Evolutionary conservation across 2,888 invertebrate genomes (phyloP), one percentile per base, ranked within the genome.

Genomic region (Andrena camellia): DNA sequence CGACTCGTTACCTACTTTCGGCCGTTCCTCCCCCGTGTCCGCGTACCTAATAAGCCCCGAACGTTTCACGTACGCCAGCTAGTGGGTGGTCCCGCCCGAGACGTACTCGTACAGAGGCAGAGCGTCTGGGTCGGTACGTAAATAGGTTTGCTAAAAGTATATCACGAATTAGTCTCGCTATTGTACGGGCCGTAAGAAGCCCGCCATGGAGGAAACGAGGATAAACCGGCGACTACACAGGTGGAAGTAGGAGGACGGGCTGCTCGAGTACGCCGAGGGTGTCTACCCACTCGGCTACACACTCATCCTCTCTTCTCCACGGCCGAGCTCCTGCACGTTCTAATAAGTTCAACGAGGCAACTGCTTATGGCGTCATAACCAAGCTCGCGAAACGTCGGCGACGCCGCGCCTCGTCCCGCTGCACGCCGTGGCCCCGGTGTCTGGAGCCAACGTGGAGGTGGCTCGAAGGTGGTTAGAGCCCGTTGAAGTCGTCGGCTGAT

Each of bases 351-450:
- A 86, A 86, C 79, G 88, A 85, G 79, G 82, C 86, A 86, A 87
- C 89, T 90, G 90, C 88, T 90, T 86, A 87, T 87, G 86, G 85
- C 87, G 86, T 88, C 86, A 84, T 85, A 87, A 88, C 76, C 91
- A 86, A 82, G 80, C 84, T 87, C 83, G 84, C 84, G 88, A 90
- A 86, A 89, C 81, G 86, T 84, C 81, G 77, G 23, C 76, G 75
- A 29, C 50, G 71, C 52, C 63, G 50, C 52, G 23, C 26, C n/a
- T 48, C 23, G 63, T 42, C 42, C 42, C 64, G 76, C 66, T 86
- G 60, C 70, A 57, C 54, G 68, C 57, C 52, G 48, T 57, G 13
- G 57, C 57, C 57, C 33, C 52, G 50, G 62, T 33, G 80, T 69
- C 67, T 63, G 60, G 59, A 48, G 77, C 67, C 54, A 81, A 70